A percentile compares a stretch with the other conserved stretches of the same genome.
Conservation (phyloP, 1,140 invertebrate genomes). For the Orius insidiosus region DNA sequence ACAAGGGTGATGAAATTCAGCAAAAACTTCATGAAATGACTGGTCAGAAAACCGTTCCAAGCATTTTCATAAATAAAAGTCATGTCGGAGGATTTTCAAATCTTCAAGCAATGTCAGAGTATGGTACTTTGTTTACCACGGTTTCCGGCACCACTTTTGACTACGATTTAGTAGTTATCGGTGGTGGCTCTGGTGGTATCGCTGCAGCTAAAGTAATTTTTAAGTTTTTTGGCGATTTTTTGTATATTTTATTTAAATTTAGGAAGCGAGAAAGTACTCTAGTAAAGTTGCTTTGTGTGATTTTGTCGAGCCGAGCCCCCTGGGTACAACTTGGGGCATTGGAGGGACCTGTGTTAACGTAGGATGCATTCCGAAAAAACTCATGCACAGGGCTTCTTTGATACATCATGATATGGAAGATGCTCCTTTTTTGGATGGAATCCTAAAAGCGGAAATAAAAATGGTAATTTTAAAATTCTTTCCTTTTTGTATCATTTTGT, state of each 20-base stretch:
- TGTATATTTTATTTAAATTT: not conserved
- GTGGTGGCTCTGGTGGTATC: slow-evolving; percentile 46
- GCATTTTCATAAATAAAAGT: slow-evolving; percentile 76
- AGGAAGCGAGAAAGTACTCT: slow-evolving; percentile 30
- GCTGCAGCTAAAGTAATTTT: slow-evolving; percentile 35
- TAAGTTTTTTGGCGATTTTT: not conserved
- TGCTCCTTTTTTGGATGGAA: slow-evolving; percentile 34
- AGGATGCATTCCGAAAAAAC: too few relatives aligned
- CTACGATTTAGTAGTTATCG: slow-evolving; percentile 47
- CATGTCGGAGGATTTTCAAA: slow-evolving; percentile 57
- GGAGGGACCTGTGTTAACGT: slow-evolving; percentile 54
- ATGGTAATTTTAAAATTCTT: not conserved
- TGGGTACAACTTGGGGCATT: slow-evolving; percentile 33
- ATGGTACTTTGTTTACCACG: not conserved
- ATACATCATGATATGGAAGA: slow-evolving; percentile 25
- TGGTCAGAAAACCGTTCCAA: slow-evolving; percentile 69
- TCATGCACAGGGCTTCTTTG: slow-evolving; percentile 40
- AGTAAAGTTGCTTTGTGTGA: slow-evolving; percentile 43
- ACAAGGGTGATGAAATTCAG: slow-evolving; percentile 59
- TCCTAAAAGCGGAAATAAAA: too few relatives aligned
- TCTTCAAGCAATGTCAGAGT: not conserved
- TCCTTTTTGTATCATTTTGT: slow-evolving; percentile 26
- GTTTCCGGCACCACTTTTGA: too few relatives aligned
- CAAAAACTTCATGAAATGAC: slow-evolving; percentile 58
- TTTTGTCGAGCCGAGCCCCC: slow-evolving; percentile 38